Percentiles rank a stretch among this genome's conserved stretches.
phyloP scores from a whole-genome alignment of 2,113 vertebrate species.

The Nibea coibor region DNA sequence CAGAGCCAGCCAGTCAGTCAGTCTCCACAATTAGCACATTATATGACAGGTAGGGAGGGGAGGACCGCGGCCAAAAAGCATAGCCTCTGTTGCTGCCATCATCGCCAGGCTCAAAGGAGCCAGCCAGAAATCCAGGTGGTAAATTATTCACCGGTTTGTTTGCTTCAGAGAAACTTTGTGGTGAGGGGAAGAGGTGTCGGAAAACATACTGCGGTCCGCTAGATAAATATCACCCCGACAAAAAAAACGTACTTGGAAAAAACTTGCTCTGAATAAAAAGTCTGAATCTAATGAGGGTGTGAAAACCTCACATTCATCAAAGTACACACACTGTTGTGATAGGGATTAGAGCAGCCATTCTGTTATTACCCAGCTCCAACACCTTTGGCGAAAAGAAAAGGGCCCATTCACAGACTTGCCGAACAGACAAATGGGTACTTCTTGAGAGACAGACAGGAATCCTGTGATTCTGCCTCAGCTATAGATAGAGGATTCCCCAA shows the following conservation, averaged over 20 bases:
- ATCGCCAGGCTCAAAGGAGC: slow-evolving; percentile 54
- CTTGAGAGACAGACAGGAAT: slow-evolving; percentile 15
- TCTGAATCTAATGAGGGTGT: slow-evolving; percentile 26
- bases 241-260: slow-evolving; percentile 21
- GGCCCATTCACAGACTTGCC: slow-evolving; percentile 24
- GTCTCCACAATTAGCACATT: slow-evolving; percentile 79
- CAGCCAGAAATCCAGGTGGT: slow-evolving; percentile 67
- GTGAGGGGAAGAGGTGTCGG: slow-evolving; percentile 57
- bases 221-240: slow-evolving; percentile 35
- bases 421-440: not conserved
- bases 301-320: slow-evolving; percentile 43
- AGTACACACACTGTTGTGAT: slow-evolving; percentile 23
- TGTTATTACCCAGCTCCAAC: slow-evolving; percentile 3
- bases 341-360: slow-evolving; percentile 8
- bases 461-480: slow-evolving; percentile 12
- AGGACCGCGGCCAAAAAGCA: slow-evolving; percentile 43
- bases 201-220: slow-evolving; percentile 58
- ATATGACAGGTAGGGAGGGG: slow-evolving; percentile 68
- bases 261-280: slow-evolving; percentile 6
- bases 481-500: slow-evolving; percentile 58
- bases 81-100: slow-evolving; percentile 39
- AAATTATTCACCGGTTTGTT: slow-evolving; percentile 79
- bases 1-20: slow-evolving; percentile 69
- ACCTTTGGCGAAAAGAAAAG: slow-evolving; percentile 40
- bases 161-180: slow-evolving; percentile 57